Base-by-base conservation (phyloP, 2,113 vertebrate genomes). In the Aegypius monachus region DNA sequence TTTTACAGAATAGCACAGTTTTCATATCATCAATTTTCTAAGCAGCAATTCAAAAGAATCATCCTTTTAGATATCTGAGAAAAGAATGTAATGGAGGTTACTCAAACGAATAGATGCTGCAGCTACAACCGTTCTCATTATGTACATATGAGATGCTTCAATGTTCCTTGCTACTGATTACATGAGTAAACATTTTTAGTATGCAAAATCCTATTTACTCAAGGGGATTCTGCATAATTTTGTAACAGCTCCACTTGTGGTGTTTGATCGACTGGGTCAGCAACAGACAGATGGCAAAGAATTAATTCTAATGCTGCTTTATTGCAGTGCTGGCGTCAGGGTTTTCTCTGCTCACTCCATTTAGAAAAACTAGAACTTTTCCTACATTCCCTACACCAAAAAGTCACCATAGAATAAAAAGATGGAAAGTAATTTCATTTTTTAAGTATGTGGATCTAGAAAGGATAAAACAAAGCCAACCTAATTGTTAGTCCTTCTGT, bases 221-320 rank as follows among this genome's bases (percentile, higher is more conserved):
- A 62, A 89, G 85, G 62, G 83, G 63, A 92, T 91, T 95, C 81
- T 78, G 77, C 66, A 55, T 65, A 80, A 92, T 86, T 96, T 94
- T 90, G 17, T 87, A 91, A 94, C 90, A 91, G 85, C 86, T 92
- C 78, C 78, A 83, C 72, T 58, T n/a, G 53, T 62, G 84, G 59
- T 72, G 53, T 88, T 62, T 93, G 73, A 93, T 58, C 3, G 40
- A 81, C 65, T 52, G 17, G 80, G 74, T 95, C 90, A 94, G 90
- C 66, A 53, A 50, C 86, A 94, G 81, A 63, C 94, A 83, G 81
- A 94, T 61, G 78, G 96, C 58, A 65, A 50, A 53, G 81, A 88
- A 81, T 70, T 73, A 53, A 87, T 73, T 71, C 88, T 63, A 65
- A 67, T 50, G 47, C 40, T 38, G 58, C 47, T 77, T 55, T 31